These are phyloP conservation scores for Amazona guildingii DNA, from an alignment of 2,113 vertebrate genomes.

Conservation along the genomic window DNA sequence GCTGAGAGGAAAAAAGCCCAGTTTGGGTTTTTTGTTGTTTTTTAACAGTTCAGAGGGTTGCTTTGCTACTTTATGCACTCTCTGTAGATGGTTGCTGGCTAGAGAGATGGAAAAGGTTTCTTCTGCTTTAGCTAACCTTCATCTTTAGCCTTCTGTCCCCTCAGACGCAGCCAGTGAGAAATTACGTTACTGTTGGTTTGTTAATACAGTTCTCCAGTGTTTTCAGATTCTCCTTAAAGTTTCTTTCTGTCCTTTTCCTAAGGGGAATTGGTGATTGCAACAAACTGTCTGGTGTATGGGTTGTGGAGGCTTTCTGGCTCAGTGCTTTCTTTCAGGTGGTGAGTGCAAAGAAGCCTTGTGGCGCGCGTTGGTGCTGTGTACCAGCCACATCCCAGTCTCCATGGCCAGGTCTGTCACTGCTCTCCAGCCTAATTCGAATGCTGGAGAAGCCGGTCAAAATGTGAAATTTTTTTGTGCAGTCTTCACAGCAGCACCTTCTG, in stretches of 20 bases:
- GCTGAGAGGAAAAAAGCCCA: background rate
- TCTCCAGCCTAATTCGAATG: background rate
- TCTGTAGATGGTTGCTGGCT: background rate
- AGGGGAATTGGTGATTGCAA: background rate
- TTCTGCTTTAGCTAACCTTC: background rate
- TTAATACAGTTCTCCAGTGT: background rate
- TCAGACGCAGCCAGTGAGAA: background rate
- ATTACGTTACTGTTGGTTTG: background rate
- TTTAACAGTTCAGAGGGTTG: background rate
- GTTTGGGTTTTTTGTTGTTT: background rate
- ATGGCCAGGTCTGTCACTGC: background rate
- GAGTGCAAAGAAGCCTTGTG: background rate
- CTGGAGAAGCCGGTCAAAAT: background rate
- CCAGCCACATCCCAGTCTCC: background rate
- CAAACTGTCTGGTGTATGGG: background rate
- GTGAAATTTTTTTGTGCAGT: background rate
- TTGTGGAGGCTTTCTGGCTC: background rate
- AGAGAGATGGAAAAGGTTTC: background rate
- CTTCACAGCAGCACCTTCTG: background rate
- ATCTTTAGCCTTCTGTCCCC: background rate
- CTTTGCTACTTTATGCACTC: background rate
- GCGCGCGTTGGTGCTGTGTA: fast-evolving
- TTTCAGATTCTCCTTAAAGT: background rate
- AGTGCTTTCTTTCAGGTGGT: background rate
- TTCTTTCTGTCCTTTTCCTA: background rate